Evolutionary conservation across 2,113 vertebrate genomes (phyloP), one percentile per base, ranked within the genome.

Genomic region (Gallinago undulata): DNA sequence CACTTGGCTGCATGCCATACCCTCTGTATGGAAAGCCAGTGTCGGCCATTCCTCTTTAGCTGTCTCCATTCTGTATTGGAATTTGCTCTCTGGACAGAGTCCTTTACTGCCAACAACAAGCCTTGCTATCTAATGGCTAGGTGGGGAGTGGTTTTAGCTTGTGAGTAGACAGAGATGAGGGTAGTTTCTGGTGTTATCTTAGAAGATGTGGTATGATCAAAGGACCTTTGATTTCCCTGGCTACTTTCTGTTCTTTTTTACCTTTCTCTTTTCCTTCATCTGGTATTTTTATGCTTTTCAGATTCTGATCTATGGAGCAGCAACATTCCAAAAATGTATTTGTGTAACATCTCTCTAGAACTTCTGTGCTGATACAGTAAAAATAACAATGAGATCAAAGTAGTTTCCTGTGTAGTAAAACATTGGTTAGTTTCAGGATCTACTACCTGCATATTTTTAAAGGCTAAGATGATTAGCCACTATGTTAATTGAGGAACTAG

Each of bases 261-360:
- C 19, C 4, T 39, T 80, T 55, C 30, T 84, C 24, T 69, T 86
- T 21, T 3, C 5, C 10, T 69, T 64, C 17, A n/a, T 89, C 25
- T 23, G 30, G 6, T 62, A 9, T 60, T 79, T 60, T 59, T 39
- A 30, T 64, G 19, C 9, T 51, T 56, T 59, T 66, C 7, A 14
- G 23, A 31, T 48, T 41, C 33, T 78, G 41, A 13, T 57, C 50
- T 81, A 1, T 48, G 51, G 21, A 74, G 47, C 50, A 57, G 19
- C 12, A 2, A 1, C 77, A 10, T 6, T 80, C 41, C 1, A 2
- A 28, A 19, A 11, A 11, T 31, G 5, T 27, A 1, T 30, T 89
- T 93, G 8, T 64, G 28, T 80, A 28, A 35, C 11, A 10, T 9
- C 28, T 68, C n/a, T 56, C 25, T 15, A 60, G 48, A 47, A 35